Evolutionary conservation across 2,797 vertebrate species (phyloP), one percentile per base, ranked within the genome.

Genomic region (Peromyscus aztecus): DNA sequence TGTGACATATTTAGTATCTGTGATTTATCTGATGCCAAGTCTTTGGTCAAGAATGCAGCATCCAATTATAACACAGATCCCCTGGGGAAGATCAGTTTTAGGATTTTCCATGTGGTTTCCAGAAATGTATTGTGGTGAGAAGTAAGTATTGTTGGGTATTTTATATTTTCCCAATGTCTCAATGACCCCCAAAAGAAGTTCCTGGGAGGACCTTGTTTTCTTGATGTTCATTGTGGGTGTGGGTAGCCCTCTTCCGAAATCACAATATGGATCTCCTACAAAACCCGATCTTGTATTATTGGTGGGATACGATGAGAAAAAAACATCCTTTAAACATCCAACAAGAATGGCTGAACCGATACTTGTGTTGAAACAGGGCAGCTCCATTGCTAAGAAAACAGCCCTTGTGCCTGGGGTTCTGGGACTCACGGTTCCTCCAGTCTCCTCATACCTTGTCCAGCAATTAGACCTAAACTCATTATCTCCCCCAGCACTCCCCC

Each of bases 21-120:
- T 92, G 95, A 96, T 89, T 97, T 95, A 94, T 96, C 85, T 55
- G 85, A 95, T 94, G 88, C 89, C 96, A 96, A 96, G 87, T 89
- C 90, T 96, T 95, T 61, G 93, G 93, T 95, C 94, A 97, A 94
- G 93, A 97, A 97, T 90, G 73, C 77, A 96, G 86, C 80, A 96
- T 96, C 94, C 94, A 96, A 67, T 97, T 98, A 93, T 93, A 96
- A 96, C 84, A 95, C 77, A 94, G 93, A 96, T 98, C 96, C 96
- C 96, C 88, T 14, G 73, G 92, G 97, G 84, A 86, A 97, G 77
- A 95, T 95, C 94, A 92, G 43, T 94, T 94, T 96, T 95, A 81
- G 96, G 61, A 73, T 76, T 95, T 96, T 97, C 94, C 97, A 92
- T 80, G 89, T 89, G 90, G 75, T 65, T 97, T 94, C 95, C 86